phyloP scores from a whole-genome alignment of 2,113 vertebrate genomes.

The Lontra canadensis region DNA sequence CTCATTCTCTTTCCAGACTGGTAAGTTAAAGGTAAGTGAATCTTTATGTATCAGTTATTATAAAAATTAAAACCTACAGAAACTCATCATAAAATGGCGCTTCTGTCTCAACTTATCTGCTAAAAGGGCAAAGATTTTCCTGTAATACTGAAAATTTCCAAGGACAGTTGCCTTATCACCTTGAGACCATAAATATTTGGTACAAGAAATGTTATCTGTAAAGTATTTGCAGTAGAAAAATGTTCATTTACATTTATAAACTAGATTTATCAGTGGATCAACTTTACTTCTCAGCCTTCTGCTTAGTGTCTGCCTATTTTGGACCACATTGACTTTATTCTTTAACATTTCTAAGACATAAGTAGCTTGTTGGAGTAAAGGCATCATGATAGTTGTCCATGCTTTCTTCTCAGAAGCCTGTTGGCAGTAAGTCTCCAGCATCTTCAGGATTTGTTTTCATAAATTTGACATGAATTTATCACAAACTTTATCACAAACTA shows the following conservation, averaged over 20 bases:
- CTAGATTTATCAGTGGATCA: neutral
- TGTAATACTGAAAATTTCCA: neutral
- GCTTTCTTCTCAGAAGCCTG: conserved; percentile 50
- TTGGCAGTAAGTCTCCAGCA: conserved; percentile 29
- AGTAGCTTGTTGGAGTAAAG: conserved; percentile 8
- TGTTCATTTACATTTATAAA: conserved; percentile 7
- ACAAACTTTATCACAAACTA: neutral
- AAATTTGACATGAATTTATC: neutral
- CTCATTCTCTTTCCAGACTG: conserved; percentile 25
- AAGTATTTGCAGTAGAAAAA: neutral
- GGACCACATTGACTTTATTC: neutral
- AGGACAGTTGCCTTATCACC: neutral
- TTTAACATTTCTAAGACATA: neutral
- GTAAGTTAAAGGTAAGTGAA: neutral
- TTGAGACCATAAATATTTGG: neutral
- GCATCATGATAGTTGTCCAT: neutral
- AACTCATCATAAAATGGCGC: neutral
- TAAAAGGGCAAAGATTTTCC: conserved; percentile 18
- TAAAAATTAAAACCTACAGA: conserved; percentile 6
- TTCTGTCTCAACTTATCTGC: conserved; percentile 1
- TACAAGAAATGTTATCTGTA: conserved; percentile 1
- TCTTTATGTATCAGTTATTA: neutral
- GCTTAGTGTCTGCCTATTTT: neutral
- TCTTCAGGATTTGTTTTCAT: conserved; percentile 5
- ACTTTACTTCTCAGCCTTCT: neutral